Base-by-base conservation (phyloP, 2,888 invertebrate genomes). In the Timema cristinae region DNA sequence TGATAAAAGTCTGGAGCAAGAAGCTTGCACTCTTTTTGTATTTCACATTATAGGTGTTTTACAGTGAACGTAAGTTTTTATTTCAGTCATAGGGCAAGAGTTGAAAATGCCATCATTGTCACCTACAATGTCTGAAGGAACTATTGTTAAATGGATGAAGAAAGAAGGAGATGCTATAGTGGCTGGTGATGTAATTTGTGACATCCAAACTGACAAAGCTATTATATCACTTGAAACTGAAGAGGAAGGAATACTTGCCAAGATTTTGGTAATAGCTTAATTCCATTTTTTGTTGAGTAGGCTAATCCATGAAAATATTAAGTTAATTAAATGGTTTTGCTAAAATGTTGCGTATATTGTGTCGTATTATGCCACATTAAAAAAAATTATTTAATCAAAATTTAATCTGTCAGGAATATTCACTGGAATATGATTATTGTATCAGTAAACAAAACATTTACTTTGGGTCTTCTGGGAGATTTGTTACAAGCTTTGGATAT, bases 201-300 rank as follows among this genome's bases (percentile, higher is more conserved):
- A 89, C 75, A 87, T 89, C 77, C 87, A 89, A 79, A 89, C 89
- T 0, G 89, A 89, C 79, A 89, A 89, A 80, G 88, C 89, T 71
- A 84, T 88, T 2, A 84, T 89, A 76, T 81, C 86, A 5, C 82
- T 88, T 77, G 88, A 89, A 77, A 81, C 81, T 61, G 89, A 89
- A 73, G 89, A 89, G 74, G 87, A 88, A 75, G 85, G 86, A 47
- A 80, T 85, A 69, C 77, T 89, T n/a, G 88, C 88, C 8, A 88
- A 88, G 80, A 88, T 89, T 75, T 77, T 88, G 77, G 86, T 87
- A 79, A 79, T 54, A 54, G 54, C 54, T 8, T n/a, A 54, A 54
- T 15, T 54, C 54, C 54, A 52, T n/a, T n/a, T 16, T 63, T 32
- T 63, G 63, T 5, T n/a, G n/a, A n/a, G n/a, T n/a, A n/a, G n/a